Evolutionary conservation across 2,888 invertebrate genomes (phyloP), one percentile per base, ranked within the genome.

Genomic region (Monochamus alternatus): DNA sequence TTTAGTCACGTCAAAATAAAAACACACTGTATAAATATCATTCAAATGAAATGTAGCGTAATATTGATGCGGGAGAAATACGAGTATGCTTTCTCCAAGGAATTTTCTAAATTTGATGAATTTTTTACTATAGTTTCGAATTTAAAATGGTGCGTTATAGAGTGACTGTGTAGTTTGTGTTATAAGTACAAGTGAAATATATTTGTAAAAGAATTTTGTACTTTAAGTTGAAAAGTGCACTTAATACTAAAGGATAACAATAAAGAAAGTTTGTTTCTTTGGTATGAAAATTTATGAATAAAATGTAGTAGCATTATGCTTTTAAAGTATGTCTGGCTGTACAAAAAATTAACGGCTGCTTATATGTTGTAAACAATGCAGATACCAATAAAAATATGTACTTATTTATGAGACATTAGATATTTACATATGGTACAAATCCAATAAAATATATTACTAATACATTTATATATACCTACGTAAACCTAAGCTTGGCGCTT

Each of bases 381-480:
- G 67, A 59, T 73, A 67, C 73, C 76, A 78, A 69, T 80, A 81
- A 81, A 78, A 82, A 84, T 74, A 81, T 79, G 79, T 79, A 73
- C 38, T 62, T 70, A 73, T 69, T 78, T 66, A 67, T 73, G 78
- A 79, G 79, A 81, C 80, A 84, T 73, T 80, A 80, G 79, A 64
- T 85, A 86, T 86, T 79, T 86, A 86, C 86, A 86, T 83, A 84
- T 84, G 81, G 80, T 86, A 86, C 85, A 87, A 81, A 83, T 81
- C 81, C 83, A 83, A 81, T 85, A 85, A 84, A 85, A 86, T 86
- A 84, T 84, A 84, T 85, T 84, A 85, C 84, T 84, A 84, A 80
- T 81, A 84, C 81, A 82, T 81, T 81, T 80, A 83, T 80, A 80
- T 79, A 82, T 80, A 79, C 77, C 51, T 74, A 77, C 60, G 12